These are phyloP conservation scores for Latheticus oryzae DNA, from an alignment of 2,888 invertebrate genomes.

Conservation along the genomic window DNA sequence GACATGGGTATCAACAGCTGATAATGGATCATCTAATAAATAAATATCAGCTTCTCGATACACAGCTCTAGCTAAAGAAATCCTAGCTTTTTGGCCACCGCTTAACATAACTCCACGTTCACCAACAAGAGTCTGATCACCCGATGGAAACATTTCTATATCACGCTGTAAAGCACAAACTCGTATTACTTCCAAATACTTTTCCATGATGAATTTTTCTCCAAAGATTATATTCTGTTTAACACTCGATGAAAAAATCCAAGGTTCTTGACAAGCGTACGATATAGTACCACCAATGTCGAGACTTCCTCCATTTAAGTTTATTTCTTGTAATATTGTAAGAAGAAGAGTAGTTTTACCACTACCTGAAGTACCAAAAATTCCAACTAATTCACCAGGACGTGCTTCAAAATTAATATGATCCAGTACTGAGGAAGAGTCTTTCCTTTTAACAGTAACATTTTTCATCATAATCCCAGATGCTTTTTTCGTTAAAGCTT, in stretches of 20 bases:
- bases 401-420: conserved; percentile 51
- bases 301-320: conserved; percentile 71
- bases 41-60: conserved; percentile 83
- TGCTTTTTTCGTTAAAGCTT: too few species aligned
- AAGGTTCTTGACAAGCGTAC: conserved; percentile 84
- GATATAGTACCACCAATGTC: conserved; percentile 74
- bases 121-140: conserved; percentile 81
- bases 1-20: conserved; percentile 83
- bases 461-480: neutral
- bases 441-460: conserved; percentile 45
- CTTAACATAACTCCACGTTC: conserved; percentile 82
- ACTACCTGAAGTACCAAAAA: conserved; percentile 76
- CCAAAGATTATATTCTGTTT: conserved; percentile 86
- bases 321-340: conserved; percentile 78
- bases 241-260: conserved; percentile 79
- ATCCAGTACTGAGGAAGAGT: conserved; percentile 64
- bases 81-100: conserved; percentile 84
- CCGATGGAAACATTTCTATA: conserved; percentile 76
- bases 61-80: conserved; percentile 81
- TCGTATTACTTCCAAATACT: conserved; percentile 67
- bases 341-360: conserved; percentile 78
- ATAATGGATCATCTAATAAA: conserved; percentile 82
- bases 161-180: conserved; percentile 76
- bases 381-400: conserved; percentile 59
- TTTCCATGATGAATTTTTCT: conserved; percentile 69